A percentile compares a stretch with the other conserved stretches of the same genome.
Conservation (phyloP, 2,888 invertebrate genomes). For the Rotaria macrura region DNA sequence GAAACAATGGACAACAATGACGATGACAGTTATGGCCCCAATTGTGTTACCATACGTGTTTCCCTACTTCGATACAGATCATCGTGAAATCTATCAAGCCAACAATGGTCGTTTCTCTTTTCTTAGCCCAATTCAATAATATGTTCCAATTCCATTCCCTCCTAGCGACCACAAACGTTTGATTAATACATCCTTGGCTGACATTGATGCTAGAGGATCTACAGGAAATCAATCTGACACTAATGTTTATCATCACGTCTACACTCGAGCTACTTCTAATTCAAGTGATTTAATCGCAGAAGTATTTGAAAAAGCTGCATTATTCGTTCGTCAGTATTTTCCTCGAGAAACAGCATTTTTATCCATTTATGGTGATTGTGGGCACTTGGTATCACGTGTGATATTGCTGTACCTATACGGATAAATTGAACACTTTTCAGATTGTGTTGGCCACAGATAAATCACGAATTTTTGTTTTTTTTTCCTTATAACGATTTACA, state of each 20-base stretch:
- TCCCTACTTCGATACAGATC: conserved; percentile 19
- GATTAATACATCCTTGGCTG: conserved; percentile 9
- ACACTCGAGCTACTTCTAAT: not conserved
- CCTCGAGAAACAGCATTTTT: not conserved
- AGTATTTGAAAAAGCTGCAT: not conserved
- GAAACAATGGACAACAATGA: not conserved
- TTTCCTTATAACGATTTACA: conserved; percentile 4
- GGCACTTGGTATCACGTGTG: conserved; percentile 19
- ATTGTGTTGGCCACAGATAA: conserved; percentile 35
- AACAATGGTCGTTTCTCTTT: conserved; percentile 24
- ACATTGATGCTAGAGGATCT: not conserved
- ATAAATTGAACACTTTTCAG: conserved; percentile 36
- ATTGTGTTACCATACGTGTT: not conserved
- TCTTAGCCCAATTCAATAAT: not conserved
- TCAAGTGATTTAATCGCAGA: not conserved
- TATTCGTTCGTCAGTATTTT: not conserved
- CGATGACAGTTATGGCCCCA: not conserved
- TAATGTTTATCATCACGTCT: not conserved
- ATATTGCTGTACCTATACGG: not conserved
- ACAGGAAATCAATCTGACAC: not conserved
- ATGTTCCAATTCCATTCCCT: not conserved
- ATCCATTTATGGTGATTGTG: conserved; percentile 12
- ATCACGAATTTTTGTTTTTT: not conserved
- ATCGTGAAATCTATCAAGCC: not conserved
- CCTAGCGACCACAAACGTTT: not conserved